A percentile compares a stretch with the other conserved stretches of the same genome.
These are phyloP conservation scores for Seira musarum DNA, from an alignment of 2,888 invertebrate species.

Conservation along the genomic window DNA sequence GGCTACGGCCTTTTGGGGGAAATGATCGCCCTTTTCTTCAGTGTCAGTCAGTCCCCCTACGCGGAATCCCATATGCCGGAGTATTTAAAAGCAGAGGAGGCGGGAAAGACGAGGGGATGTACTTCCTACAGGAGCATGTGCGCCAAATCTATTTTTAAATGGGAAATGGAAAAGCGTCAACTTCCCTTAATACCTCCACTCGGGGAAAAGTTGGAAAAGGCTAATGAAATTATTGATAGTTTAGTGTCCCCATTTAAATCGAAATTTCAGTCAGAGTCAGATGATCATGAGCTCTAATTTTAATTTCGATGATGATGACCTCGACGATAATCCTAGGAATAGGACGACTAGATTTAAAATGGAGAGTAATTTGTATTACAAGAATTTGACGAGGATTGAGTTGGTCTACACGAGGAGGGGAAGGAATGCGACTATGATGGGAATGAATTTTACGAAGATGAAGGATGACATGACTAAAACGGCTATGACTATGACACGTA, in stretches of 20 bases:
- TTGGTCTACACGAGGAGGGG: no score
- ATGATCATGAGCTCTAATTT: not conserved
- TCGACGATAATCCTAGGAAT: no score
- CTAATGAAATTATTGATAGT: not conserved
- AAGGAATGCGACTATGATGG: no score
- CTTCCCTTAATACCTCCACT: no score
- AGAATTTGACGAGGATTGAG: no score
- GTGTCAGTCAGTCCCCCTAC: conserved; percentile 65
- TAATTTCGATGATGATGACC: no score
- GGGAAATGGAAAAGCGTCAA: no score
- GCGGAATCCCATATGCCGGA: conserved; percentile 67
- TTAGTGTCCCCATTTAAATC: not conserved
- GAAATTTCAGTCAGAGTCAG: not conserved
- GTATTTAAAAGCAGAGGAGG: conserved; percentile 64
- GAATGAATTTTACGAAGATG: no score
- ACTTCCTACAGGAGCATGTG: conserved; percentile 30
- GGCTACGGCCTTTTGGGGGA: conserved; percentile 68
- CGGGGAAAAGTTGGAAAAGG: not conserved
- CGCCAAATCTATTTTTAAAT: conserved; percentile 51
- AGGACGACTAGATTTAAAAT: no score
- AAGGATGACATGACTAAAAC: no score
- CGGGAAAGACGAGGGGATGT: conserved; percentile 55
- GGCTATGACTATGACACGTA: no score
- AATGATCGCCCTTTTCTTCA: conserved; percentile 61
- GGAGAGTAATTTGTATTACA: no score